Percentiles rank a stretch among this genome's conserved stretches.
These are phyloP conservation scores for Coracopsis vasa DNA, from an alignment of 2,113 vertebrate species.

Conservation along the genomic window DNA sequence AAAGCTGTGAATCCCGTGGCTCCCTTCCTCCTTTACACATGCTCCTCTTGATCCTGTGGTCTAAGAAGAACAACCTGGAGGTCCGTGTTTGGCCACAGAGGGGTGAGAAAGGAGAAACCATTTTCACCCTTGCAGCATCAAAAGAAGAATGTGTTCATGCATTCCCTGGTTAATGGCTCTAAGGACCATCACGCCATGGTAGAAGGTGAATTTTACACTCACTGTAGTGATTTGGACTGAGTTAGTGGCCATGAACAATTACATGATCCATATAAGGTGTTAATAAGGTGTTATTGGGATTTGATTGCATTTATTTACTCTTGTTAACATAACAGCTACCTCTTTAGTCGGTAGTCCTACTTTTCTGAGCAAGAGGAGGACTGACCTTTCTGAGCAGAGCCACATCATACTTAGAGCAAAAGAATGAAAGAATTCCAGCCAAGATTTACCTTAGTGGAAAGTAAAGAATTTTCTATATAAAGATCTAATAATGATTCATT, in stretches of 20 bases:
- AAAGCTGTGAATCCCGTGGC: neutral
- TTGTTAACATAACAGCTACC: neutral
- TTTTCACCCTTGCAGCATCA: neutral
- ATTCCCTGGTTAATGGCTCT: neutral
- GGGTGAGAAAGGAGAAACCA: neutral
- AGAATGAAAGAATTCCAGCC: neutral
- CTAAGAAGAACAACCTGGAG: neutral
- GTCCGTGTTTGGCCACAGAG: rapidly evolving
- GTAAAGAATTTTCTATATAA: neutral
- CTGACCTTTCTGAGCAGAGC: neutral
- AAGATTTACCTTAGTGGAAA: neutral
- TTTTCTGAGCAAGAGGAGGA: neutral
- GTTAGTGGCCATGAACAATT: neutral
- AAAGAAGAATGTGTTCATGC: neutral
- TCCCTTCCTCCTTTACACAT: neutral
- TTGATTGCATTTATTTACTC: neutral
- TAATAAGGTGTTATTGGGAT: neutral
- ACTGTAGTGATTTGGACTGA: neutral
- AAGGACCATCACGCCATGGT: neutral
- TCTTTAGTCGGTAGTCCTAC: neutral
- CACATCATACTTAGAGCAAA: neutral
- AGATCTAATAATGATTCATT: neutral
- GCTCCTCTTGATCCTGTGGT: neutral
- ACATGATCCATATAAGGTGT: rapidly evolving
- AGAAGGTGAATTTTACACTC: neutral